Conservation (phyloP, 1,140 invertebrate species). For the Latrodectus geometricus region DNA sequence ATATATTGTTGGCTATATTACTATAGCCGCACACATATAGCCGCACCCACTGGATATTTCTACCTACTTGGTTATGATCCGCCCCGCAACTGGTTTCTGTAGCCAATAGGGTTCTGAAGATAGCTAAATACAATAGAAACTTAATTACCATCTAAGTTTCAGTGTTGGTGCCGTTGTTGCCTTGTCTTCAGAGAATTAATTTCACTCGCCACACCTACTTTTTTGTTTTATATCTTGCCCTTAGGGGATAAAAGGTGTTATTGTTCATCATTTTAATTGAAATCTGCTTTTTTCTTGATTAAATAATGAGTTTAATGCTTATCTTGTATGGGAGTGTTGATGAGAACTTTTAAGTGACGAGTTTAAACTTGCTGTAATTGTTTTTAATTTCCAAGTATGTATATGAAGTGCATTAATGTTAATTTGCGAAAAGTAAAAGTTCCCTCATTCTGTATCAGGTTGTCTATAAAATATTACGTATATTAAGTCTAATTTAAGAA, state of each 20-base stretch:
- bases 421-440: too few species aligned
- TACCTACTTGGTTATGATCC: slow-evolving; percentile 45
- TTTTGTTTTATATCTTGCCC: slow-evolving; percentile 27
- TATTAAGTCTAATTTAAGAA: too few species aligned
- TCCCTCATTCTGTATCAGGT: too few species aligned
- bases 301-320: slow-evolving; percentile 16
- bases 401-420: too few species aligned
- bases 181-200: slow-evolving; percentile 46
- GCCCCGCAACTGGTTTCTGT: slow-evolving; percentile 37
- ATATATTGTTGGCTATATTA: slow-evolving; percentile 32
- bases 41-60: slow-evolving; percentile 22
- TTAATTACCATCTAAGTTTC: slow-evolving; percentile 36
- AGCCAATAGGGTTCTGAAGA: slow-evolving; percentile 41
- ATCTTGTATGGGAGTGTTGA: slow-evolving; percentile 18
- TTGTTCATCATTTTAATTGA: slow-evolving; percentile 46
- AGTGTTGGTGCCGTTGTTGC: slow-evolving; percentile 8
- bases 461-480: too few species aligned
- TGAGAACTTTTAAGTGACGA: background rate
- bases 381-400: background rate
- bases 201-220: slow-evolving; percentile 43
- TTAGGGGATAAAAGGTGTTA: slow-evolving; percentile 1
- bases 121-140: slow-evolving; percentile 37
- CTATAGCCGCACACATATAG: background rate
- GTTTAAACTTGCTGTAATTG: slow-evolving; percentile 4
- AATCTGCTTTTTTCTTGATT: slow-evolving; percentile 39